Base-by-base conservation (phyloP, 1,140 invertebrate genomes). In the Trachelipus rathkii region DNA sequence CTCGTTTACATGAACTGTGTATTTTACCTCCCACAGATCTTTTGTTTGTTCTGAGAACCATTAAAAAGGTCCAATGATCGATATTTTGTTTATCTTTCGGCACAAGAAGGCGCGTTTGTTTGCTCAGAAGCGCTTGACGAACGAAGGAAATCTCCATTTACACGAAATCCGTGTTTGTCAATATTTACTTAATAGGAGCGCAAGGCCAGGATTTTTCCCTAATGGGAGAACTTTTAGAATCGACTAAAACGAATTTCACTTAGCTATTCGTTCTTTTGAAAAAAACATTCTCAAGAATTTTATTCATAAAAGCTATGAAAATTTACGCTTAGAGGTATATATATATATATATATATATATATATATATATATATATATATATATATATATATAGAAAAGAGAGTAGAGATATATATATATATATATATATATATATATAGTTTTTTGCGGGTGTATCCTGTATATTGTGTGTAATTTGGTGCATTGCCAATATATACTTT, bases 21-120 rank as follows among this genome's bases (percentile, higher is more conserved):
- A 33, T 33, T 33, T 60, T 60, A 8, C 50, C 50, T 60, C 8
- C 50, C 11, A 60, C 11, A 60, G n/a, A n/a, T 60, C 50, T 19
- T 60, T 60, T 60, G 50, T 60, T 60, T 60, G 50, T 60, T 60
- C 50, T 19, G 50, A 60, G 50, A 19, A 19, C 33, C 50, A 60
- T 60, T 60, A 60, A 60, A 60, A 60, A 60, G 50, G 19, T 19
- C 50, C 11, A 60, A 60, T 60, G 50, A 60, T 60, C 50, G 50
- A 60, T 60, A 60, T 60, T 60, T 60, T 60, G 50, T 60, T 60
- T 60, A 60, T 60, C 50, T 60, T 60, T 60, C 50, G 50, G 19
- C 50, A 8, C 50, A 60, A 60, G 50, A 60, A 60, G 50, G 19
- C 50, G 50, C 19, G 50, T 60, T 19, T 60, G 50, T 60, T 60